Evolutionary conservation across 2,888 invertebrate species (phyloP).

Genomic region (Apotomis capreana): DNA sequence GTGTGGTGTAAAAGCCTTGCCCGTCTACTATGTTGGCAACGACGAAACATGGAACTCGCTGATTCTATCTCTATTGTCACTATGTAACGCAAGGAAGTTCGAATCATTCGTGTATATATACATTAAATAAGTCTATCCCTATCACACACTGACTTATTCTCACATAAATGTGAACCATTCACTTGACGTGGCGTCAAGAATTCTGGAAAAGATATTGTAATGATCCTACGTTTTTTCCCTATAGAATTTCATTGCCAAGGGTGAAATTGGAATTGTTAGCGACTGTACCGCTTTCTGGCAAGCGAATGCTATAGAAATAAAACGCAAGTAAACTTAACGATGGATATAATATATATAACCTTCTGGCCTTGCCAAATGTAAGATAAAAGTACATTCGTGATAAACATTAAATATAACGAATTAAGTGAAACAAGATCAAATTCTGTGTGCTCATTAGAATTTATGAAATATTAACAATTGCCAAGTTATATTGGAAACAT

Average conservation of each 20-base stretch:
- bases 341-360: slow-evolving; percentile 13
- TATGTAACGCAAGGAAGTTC: slow-evolving; percentile 44
- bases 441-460: slow-evolving; percentile 18
- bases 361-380: slow-evolving; percentile 8
- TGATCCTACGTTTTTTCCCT: slow-evolving; percentile 16
- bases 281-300: background rate
- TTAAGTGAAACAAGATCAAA: slow-evolving; percentile 21
- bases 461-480: background rate
- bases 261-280: too few species aligned
- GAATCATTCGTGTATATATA: slow-evolving; percentile 27
- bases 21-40: slow-evolving; percentile 62
- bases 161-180: slow-evolving; percentile 18
- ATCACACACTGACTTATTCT: slow-evolving; percentile 24
- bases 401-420: slow-evolving; percentile 7
- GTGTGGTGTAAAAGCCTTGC: slow-evolving; percentile 6
- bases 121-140: slow-evolving; percentile 30
- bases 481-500: background rate
- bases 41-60: slow-evolving; percentile 49
- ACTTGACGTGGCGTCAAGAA: slow-evolving; percentile 10
- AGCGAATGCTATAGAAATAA: slow-evolving; percentile 20
- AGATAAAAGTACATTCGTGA: slow-evolving; percentile 11
- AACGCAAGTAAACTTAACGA: slow-evolving; percentile 21
- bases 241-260: background rate
- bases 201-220: slow-evolving; percentile 10
- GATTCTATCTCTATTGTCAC: slow-evolving; percentile 52